Conservation (phyloP, 2,113 vertebrate species). For the Panthera tigris region DNA sequence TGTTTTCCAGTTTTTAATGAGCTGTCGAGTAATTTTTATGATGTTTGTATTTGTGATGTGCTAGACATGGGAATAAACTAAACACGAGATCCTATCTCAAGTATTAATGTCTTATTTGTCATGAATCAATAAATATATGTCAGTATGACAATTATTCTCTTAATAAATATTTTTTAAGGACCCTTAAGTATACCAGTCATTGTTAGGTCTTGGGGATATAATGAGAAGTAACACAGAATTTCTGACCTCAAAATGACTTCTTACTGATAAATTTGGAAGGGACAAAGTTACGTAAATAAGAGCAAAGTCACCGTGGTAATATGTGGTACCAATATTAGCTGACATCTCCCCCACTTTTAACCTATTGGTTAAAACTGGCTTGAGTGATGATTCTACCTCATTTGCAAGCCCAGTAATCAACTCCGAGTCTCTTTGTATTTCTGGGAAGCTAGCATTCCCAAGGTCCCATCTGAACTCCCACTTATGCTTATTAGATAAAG, state of each 20-base stretch:
- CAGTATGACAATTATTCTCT: neutral
- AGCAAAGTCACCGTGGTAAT: neutral
- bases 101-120: neutral
- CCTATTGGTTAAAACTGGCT: neutral
- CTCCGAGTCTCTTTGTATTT: neutral
- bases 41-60: slow-evolving; percentile 1
- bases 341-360: neutral
- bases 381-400: neutral
- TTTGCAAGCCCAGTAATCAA: neutral
- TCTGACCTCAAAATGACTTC: neutral
- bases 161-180: neutral
- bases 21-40: neutral
- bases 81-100: slow-evolving; percentile 5
- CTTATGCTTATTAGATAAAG: neutral
- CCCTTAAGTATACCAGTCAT: neutral
- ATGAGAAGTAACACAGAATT: neutral
- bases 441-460: neutral
- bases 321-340: neutral
- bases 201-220: neutral
- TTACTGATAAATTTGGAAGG: neutral
- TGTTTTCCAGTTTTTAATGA: slow-evolving; percentile 11
- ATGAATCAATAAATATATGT: slow-evolving; percentile 27
- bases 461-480: neutral
- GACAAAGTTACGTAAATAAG: neutral
- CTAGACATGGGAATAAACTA: neutral